Evolutionary conservation across 2,113 vertebrate genomes (phyloP).

Genomic region (Pelusios castaneus): DNA sequence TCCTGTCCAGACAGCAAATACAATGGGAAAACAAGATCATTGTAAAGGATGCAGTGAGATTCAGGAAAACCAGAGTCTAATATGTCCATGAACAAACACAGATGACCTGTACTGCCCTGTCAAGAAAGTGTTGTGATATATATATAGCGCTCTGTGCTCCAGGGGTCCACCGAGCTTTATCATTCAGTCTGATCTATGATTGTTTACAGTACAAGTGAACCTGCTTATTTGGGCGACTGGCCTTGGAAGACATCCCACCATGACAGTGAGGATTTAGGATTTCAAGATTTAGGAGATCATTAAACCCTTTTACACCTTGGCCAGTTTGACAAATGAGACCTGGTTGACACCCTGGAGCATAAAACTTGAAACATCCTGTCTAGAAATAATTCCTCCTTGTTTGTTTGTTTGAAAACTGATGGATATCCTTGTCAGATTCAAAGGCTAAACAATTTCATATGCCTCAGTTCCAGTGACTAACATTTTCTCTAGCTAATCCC

Average conservation of each 20-base stretch:
- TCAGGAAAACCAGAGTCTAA: conserved; percentile 46
- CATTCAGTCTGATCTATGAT: conserved; percentile 51
- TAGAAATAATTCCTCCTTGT: conserved; percentile 44
- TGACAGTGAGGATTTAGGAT: background rate
- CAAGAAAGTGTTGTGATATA: conserved; percentile 26
- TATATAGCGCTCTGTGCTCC: conserved; percentile 31
- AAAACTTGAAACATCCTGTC: conserved; percentile 53
- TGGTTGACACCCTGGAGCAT: rapidly evolving
- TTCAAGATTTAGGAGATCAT: conserved; percentile 49
- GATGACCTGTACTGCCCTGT: conserved; percentile 53
- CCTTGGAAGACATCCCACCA: conserved; percentile 31
- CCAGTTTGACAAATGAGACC: conserved; percentile 38
- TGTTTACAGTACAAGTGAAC: conserved; percentile 58
- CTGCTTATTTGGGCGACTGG: conserved; percentile 42
- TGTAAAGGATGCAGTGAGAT: conserved; percentile 41
- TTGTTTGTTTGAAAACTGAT: conserved; percentile 44
- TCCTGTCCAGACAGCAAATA: conserved; percentile 72
- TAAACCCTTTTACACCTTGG: conserved; percentile 59
- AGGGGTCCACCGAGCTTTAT: conserved; percentile 13
- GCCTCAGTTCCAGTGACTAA: conserved; percentile 28
- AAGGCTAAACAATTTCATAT: conserved; percentile 50
- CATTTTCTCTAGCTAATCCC: background rate
- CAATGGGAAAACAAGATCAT: conserved; percentile 59
- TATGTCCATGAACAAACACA: conserved; percentile 39
- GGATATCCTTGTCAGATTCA: conserved; percentile 35